Evolutionary conservation across 2,797 vertebrate species (phyloP).

Genomic region (Leuciscus waleckii): DNA sequence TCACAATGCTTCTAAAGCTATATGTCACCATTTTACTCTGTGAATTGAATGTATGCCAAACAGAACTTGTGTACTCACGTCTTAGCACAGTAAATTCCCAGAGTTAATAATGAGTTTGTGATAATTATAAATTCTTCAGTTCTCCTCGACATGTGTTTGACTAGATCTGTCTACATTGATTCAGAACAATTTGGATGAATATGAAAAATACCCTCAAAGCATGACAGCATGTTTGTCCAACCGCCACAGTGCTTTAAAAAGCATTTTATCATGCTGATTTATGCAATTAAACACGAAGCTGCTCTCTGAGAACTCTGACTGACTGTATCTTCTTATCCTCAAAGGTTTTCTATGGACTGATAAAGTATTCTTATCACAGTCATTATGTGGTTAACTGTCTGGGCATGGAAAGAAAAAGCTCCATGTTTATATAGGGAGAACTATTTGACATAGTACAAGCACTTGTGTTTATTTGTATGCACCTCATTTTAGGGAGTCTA

Average conservation of each 20-base stretch:
- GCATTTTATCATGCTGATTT: conserved; percentile 83
- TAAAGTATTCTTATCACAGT: conserved; percentile 77
- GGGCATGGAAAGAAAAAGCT: conserved; percentile 70
- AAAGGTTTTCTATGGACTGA: conserved; percentile 80
- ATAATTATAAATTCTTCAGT: conserved; percentile 49
- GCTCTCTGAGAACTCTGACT: conserved; percentile 75
- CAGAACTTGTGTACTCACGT: background rate
- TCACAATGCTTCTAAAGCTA: background rate
- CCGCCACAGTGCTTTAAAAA: conserved; percentile 76
- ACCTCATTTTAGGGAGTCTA: conserved; percentile 68
- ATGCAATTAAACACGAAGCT: conserved; percentile 87
- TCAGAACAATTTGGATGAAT: conserved; percentile 68
- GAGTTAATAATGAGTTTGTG: background rate
- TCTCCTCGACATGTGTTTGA: conserved; percentile 67
- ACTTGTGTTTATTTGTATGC: conserved; percentile 72
- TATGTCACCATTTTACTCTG: background rate
- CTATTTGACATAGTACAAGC: conserved; percentile 64
- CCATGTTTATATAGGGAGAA: conserved; percentile 72
- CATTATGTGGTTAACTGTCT: conserved; percentile 84
- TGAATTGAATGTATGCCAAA: background rate
- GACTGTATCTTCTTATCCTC: conserved; percentile 85
- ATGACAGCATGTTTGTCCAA: conserved; percentile 75
- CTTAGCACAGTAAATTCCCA: background rate
- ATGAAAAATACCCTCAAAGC: conserved; percentile 71
- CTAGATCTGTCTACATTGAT: conserved; percentile 72